Base-by-base conservation (phyloP, 2,888 invertebrate genomes). In the Pheosia tremula region DNA sequence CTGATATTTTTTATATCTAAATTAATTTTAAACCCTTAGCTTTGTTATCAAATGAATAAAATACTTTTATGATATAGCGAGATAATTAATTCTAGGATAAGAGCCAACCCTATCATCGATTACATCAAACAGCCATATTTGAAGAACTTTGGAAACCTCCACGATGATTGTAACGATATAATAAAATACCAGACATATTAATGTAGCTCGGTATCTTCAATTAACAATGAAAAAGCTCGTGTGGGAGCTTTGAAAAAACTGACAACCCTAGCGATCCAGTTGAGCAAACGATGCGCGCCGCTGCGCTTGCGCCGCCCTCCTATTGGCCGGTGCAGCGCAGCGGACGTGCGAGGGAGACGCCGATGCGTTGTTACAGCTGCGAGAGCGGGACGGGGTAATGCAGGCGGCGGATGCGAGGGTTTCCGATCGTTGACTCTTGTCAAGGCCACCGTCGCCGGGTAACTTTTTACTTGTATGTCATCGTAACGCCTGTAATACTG, bases 341-440 rank as follows among this genome's bases (percentile, higher is more conserved):
- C 83, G 79, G 79, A 78, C 71, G 87, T 63, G 80, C 60, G 86
- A 90, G 67, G 63, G 87, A 77, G 85, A 84, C 68, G 65, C 66
- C 37, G 13, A 61, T 69, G 80, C 57, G 54, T 41, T 66, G 64
- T 64, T 56, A 57, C 61, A 24, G 64, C 66, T 53, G 87, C 64
- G 64, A 60, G 86, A 89, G 77, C 57, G 86, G 72, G 89, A 87
- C 61, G 67, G 80, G 39, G 10, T 72, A 80, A 71, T 88, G 89
- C 90, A 89, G 77, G 82, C 87, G 86, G 80, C 91, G 92, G 92
- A 91, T 90, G 91, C 90, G 85, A 91, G 91, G 91, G 91, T 87
- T 87, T 81, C 87, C 91, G 93, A 90, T 85, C 93, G 88, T 91
- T 93, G 93, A 93, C 93, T 92, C 79, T 84, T 82, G 81, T 87